Evolutionary conservation across 1,140 invertebrate genomes (phyloP).

Genomic region (Chironomus tepperi): DNA sequence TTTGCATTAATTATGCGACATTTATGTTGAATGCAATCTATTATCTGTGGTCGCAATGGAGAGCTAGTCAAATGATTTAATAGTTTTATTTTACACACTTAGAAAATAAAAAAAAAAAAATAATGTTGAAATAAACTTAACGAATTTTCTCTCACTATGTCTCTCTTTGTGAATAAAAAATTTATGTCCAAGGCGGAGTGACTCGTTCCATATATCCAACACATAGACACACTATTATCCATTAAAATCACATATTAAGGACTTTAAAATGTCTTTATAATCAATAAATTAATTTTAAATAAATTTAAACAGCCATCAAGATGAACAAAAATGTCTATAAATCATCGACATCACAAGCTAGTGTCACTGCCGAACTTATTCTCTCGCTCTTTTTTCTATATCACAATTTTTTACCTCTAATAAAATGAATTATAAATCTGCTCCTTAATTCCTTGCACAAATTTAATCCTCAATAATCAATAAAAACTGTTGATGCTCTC

Average conservation of each 20-base stretch:
- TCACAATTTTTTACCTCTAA: background rate
- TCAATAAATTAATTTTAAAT: too few relatives aligned
- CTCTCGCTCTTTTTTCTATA: conserved; percentile 5
- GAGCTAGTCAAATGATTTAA: background rate
- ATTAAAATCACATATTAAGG: too few relatives aligned
- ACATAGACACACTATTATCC: too few relatives aligned
- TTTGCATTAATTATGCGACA: conserved; percentile 3
- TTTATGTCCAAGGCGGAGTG: too few relatives aligned
- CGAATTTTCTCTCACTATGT: background rate
- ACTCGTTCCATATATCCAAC: too few relatives aligned
- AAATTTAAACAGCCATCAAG: too few relatives aligned
- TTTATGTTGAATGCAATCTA: background rate
- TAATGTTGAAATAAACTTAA: conserved; percentile 14
- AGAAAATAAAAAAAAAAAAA: background rate
- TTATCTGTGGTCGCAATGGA: background rate
- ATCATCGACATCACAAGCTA: too few relatives aligned
- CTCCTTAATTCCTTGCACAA: background rate
- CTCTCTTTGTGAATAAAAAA: too few relatives aligned
- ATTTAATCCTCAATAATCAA: background rate
- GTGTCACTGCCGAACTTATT: background rate
- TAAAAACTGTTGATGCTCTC: background rate
- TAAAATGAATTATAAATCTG: background rate
- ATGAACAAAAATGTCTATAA: too few relatives aligned
- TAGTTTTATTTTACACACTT: conserved; percentile 5
- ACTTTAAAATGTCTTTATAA: too few relatives aligned